Evolutionary conservation across 2,888 invertebrate genomes (phyloP), one percentile per base, ranked within the genome.

Genomic region (Netelia melanura): DNA sequence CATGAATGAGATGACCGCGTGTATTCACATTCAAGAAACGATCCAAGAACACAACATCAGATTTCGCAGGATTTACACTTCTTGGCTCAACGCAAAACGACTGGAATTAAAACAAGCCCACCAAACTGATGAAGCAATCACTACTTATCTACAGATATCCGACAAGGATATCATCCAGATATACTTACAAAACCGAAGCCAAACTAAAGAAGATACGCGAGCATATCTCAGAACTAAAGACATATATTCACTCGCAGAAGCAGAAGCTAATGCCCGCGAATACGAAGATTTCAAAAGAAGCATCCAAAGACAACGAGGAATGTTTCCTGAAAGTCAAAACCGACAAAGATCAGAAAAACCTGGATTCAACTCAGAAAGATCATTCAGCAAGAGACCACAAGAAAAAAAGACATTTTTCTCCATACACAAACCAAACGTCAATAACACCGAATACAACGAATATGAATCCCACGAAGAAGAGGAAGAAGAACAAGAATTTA

Each of bases 71-170:
- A 81, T 81, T 38, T 81, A 76, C n/a, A 70, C 76, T 21, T 81
- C 81, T 5, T 81, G 76, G 81, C n/a, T 81, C 25, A 81, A 81
- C 54, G 75, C 76, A 2, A 81, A 81, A 30, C 81, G 81, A 70
- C 81, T 76, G 1, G 81, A 81, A 76, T 21, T 70, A 14, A 81
- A 81, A 70, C 81, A 81, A 68, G 75, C 56, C n/a, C 72, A 80
- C 67, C 80, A 80, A 43, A 72, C 80, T 25, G 78, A 78, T 52
- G 78, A 78, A 78, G 80, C 72, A 11, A 80, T 80, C 72, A 65
- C 58, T 17, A 64, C 21, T 21, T 82, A 82, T 9, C 65, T 77
- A 2, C 82, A 72, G 21, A 82, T 77, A 77, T 77, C 77, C 11
- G 77, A 82, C 61, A 77, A 58, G 17, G 77, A 77, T 38, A 43